Evolutionary conservation across 2,797 vertebrate species (phyloP).

Genomic region (Prunella strophiata): DNA sequence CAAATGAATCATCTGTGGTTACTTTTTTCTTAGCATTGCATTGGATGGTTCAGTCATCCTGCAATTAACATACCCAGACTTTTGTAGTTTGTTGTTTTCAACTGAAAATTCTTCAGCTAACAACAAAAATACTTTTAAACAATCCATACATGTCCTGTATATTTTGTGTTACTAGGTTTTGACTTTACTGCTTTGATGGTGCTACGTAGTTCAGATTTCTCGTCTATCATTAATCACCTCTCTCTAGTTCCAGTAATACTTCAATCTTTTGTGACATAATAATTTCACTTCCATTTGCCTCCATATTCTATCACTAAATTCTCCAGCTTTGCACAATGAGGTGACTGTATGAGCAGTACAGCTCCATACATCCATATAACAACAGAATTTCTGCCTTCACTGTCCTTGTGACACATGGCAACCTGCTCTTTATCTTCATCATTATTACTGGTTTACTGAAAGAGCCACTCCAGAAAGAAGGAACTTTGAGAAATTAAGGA

Average conservation of each 20-base stretch:
- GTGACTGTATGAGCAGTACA: background rate
- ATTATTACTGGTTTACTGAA: background rate
- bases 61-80: background rate
- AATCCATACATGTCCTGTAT: background rate
- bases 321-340: background rate
- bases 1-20: background rate
- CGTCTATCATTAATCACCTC: background rate
- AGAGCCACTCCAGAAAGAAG: background rate
- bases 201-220: background rate
- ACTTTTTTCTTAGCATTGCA: background rate
- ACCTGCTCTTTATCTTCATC: background rate
- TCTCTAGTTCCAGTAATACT: background rate
- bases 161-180: background rate
- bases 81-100: background rate
- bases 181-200: background rate
- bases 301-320: background rate
- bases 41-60: background rate
- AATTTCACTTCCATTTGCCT: background rate
- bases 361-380: background rate
- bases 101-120: background rate
- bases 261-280: background rate
- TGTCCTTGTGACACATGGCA: background rate
- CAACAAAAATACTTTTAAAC: background rate
- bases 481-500: conserved; percentile 15
- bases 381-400: background rate